These are phyloP conservation scores for Cossypha polioptera DNA, from an alignment of 2,797 vertebrate genomes.

Conservation along the genomic window DNA sequence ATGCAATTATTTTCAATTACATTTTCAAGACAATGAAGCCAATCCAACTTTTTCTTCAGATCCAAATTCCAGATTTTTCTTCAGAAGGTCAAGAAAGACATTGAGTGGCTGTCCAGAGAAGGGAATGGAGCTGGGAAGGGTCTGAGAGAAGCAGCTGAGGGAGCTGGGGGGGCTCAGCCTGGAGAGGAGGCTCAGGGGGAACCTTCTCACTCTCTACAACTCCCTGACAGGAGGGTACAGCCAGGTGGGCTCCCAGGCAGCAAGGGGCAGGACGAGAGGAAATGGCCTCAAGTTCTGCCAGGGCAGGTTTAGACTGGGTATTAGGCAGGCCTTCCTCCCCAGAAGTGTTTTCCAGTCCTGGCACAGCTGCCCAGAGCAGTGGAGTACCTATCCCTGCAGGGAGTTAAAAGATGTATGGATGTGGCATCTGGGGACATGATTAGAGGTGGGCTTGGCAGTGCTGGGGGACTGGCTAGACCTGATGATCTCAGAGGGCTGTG, in stretches of 20 bases:
- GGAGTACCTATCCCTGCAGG: background rate
- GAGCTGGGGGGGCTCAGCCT: background rate
- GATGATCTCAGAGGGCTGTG: background rate
- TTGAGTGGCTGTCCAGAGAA: background rate
- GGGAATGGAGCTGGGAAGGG: accelerated
- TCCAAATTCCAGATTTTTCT: background rate
- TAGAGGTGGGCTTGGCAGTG: background rate
- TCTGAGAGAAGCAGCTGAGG: background rate
- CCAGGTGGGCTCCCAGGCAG: background rate
- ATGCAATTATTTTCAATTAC: background rate
- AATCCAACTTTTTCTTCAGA: background rate
- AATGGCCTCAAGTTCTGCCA: background rate
- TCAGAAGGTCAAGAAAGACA: background rate
- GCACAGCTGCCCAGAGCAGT: background rate
- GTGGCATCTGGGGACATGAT: background rate
- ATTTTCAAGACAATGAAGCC: background rate
- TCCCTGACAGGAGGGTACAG: background rate
- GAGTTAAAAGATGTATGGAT: background rate
- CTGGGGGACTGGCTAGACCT: background rate
- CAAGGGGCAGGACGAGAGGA: accelerated
- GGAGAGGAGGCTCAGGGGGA: background rate
- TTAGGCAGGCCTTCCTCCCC: background rate
- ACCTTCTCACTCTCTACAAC: background rate
- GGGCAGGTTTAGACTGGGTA: background rate
- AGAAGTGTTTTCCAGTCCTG: background rate